Evolutionary conservation across 2,113 vertebrate genomes (phyloP).

Genomic region (Larimichthys crocea): DNA sequence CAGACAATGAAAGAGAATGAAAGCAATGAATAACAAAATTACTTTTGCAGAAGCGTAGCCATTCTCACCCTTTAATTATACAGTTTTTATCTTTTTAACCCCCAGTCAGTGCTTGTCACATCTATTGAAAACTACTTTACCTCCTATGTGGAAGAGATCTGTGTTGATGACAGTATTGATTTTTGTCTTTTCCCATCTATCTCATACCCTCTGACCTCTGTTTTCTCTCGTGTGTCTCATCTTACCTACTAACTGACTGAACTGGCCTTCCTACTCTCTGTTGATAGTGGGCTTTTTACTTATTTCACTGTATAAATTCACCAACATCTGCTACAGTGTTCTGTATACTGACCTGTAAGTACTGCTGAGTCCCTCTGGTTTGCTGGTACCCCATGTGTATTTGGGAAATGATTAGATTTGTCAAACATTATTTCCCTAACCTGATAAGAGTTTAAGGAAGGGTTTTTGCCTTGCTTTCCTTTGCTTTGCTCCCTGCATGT

Average conservation of each 20-base stretch:
- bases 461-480: conserved; percentile 28
- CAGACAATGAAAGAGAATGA: neutral
- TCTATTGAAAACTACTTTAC: neutral
- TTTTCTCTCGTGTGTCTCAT: conserved; percentile 4
- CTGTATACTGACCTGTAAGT: neutral
- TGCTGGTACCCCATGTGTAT: neutral
- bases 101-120: neutral
- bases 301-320: conserved; percentile 2
- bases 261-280: neutral
- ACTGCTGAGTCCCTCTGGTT: neutral
- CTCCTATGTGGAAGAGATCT: neutral
- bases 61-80: neutral
- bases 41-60: neutral
- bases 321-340: neutral
- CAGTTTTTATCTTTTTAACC: neutral
- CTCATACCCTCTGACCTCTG: conserved; percentile 5
- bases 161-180: neutral
- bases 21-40: neutral
- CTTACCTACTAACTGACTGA: neutral
- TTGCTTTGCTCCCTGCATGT: conserved; percentile 39
- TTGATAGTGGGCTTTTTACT: neutral
- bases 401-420: conserved; percentile 28
- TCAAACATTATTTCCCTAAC: conserved; percentile 1
- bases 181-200: conserved; percentile 7
- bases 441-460: conserved; percentile 16